Evolutionary conservation across 2,888 invertebrate genomes (phyloP).

Genomic region (Campoplex nolae): DNA sequence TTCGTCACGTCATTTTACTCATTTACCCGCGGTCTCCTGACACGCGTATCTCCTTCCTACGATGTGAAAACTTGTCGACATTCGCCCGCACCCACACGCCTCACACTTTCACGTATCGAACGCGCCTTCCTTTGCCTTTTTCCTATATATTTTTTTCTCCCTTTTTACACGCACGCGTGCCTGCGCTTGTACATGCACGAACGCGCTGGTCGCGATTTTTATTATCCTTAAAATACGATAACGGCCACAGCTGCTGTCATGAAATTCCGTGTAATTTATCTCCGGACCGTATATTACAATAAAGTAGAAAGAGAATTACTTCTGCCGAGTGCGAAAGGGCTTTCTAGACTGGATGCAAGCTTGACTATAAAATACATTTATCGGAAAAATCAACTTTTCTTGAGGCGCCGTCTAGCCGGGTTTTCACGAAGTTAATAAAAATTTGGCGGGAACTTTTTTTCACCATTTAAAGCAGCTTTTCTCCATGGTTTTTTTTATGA

Average conservation of each 20-base stretch:
- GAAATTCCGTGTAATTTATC: conserved; percentile 24
- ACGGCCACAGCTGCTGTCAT: not conserved
- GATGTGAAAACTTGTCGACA: conserved; percentile 71
- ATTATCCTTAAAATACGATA: conserved; percentile 2
- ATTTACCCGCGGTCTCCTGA: conserved; percentile 78
- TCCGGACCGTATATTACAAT: not conserved
- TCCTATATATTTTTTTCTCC: not conserved
- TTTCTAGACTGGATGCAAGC: conserved; percentile 19
- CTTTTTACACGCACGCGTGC: not conserved
- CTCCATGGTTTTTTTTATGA: not conserved
- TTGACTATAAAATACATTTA: not conserved
- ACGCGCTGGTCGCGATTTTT: not conserved
- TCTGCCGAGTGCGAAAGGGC: conserved; percentile 23
- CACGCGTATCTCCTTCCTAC: conserved; percentile 71
- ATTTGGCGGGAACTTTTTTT: not conserved
- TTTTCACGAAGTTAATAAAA: not conserved
- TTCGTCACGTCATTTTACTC: conserved; percentile 75
- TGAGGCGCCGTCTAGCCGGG: not conserved
- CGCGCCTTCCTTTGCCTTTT: conserved; percentile 21
- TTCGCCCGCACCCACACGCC: conserved; percentile 65
- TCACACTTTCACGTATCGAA: conserved; percentile 33
- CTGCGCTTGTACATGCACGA: not conserved
- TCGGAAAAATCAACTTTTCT: not conserved
- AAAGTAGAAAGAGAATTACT: conserved; percentile 8
- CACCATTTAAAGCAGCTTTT: not conserved